These are phyloP conservation scores for Zhengitettix transpicula DNA, from an alignment of 2,888 invertebrate species.

Conservation along the genomic window DNA sequence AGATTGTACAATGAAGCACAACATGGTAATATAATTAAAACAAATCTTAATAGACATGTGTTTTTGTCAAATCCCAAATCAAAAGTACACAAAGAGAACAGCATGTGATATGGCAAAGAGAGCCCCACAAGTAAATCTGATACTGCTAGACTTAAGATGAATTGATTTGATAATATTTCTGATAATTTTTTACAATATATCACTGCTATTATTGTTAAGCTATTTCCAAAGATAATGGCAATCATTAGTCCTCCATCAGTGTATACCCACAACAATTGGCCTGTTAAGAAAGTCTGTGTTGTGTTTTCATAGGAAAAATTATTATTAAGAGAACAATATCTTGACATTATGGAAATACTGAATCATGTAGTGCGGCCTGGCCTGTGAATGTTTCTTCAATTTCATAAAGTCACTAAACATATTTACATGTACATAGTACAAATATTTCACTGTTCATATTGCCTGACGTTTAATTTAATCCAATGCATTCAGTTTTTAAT, in stretches of 20 bases:
- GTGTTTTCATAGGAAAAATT: too few species aligned
- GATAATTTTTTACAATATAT: slow-evolving; percentile 50
- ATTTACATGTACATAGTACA: too few species aligned
- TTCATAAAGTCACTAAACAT: too few species aligned
- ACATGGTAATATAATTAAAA: slow-evolving; percentile 56
- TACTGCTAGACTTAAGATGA: slow-evolving; percentile 60
- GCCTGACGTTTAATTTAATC: too few species aligned
- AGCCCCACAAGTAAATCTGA: slow-evolving; percentile 65
- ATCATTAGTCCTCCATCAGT: slow-evolving; percentile 47
- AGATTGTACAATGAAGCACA: slow-evolving; percentile 64
- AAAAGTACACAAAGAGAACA: slow-evolving; percentile 45
- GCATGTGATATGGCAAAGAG: slow-evolving; percentile 59
- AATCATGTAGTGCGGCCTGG: too few species aligned
- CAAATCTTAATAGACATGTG: slow-evolving; percentile 54
- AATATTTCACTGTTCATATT: too few species aligned
- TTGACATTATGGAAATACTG: too few species aligned
- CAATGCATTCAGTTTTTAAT: too few species aligned
- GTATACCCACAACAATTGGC: slow-evolving; percentile 36
- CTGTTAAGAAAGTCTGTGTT: not conserved
- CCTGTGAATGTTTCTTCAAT: too few species aligned
- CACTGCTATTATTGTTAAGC: slow-evolving; percentile 58
- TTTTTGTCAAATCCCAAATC: slow-evolving; percentile 40
- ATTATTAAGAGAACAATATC: too few species aligned
- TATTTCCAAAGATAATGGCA: slow-evolving; percentile 53
- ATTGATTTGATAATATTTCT: slow-evolving; percentile 55